Base-by-base conservation (phyloP, 2,113 vertebrate species). In the Psephotus haematonotus region DNA sequence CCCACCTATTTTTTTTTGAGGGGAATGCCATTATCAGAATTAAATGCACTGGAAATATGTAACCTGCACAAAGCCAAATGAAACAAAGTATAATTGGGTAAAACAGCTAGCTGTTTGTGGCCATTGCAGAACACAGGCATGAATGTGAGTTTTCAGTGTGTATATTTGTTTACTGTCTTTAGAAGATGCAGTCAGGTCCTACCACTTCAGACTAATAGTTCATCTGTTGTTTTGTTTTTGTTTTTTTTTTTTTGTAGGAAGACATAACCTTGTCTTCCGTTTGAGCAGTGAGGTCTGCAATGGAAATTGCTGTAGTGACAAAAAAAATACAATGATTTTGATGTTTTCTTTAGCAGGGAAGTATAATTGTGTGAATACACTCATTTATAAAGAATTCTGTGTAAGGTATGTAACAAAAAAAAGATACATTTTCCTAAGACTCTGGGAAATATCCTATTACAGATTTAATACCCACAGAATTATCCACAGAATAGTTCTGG, bases 1-100 rank as follows among this genome's bases (percentile, higher is more conserved):
- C 9, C 3, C 1, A 1, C 2, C 28, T 24, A n/a, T n/a, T 25
- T 33, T 3, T 25, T 28, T 35, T 44, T 28, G 13, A 39, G 20
- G n/a, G 16, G 43, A 41, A 31, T 24, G 35, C 23, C 22, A 4
- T 63, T 25, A 13, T 31, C 37, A 2, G 15, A 37, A 1, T n/a
- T 71, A 33, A 1, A 1, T 3, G 2, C 46, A 33, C 65, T 29
- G 43, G 62, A 29, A 86, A 53, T 8, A 11, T 6, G n/a, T 10
- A 17, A 29, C 60, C 46, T 35, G 52, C 23, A n/a, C 28, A 43
- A 29, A 71, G 43, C 10, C 17, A 50, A 55, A 46, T 16, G 46
- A 81, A 65, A 53, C 15, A 44, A 88, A 50, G 47, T 41, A 39
- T 50, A 55, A 27, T 46, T 37, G 52, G 37, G 43, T 82, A 37